These are phyloP conservation scores for Blera fallax DNA, from an alignment of 2,888 invertebrate genomes.

Conservation along the genomic window DNA sequence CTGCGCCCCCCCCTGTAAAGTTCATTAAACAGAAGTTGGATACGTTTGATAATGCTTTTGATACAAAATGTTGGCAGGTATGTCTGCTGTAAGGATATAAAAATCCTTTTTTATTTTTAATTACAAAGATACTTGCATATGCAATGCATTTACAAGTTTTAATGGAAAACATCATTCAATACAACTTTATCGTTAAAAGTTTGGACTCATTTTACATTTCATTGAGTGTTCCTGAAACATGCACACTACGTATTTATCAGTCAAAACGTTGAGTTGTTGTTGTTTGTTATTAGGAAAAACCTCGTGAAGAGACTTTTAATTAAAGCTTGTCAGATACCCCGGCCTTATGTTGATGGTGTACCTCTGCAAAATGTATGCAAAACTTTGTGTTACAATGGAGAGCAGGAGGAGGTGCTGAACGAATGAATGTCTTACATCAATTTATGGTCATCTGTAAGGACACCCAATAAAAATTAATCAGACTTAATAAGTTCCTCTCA, in stretches of 20 bases:
- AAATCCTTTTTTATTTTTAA: background rate
- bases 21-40: conserved; percentile 21
- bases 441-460: conserved; percentile 15
- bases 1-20: too few species aligned
- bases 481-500: conserved; percentile 33
- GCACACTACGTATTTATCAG: background rate
- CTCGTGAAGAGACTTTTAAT: conserved; percentile 15
- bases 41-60: conserved; percentile 11
- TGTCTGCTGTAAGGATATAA: background rate
- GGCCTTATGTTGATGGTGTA: too few species aligned
- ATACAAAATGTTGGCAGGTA: conserved; percentile 4
- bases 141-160: conserved; percentile 53
- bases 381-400: background rate
- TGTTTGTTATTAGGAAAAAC: background rate
- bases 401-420: too few species aligned
- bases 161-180: conserved; percentile 51
- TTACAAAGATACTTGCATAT: background rate
- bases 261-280: conserved; percentile 3
- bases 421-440: background rate
- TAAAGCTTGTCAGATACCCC: conserved; percentile 27
- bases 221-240: conserved; percentile 34
- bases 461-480: conserved; percentile 49
- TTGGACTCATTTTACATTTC: conserved; percentile 27
- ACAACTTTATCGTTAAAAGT: conserved; percentile 40
- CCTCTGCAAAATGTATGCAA: background rate